phyloP scores from a whole-genome alignment of 2,113 vertebrate genomes.

The Clupea harengus region DNA sequence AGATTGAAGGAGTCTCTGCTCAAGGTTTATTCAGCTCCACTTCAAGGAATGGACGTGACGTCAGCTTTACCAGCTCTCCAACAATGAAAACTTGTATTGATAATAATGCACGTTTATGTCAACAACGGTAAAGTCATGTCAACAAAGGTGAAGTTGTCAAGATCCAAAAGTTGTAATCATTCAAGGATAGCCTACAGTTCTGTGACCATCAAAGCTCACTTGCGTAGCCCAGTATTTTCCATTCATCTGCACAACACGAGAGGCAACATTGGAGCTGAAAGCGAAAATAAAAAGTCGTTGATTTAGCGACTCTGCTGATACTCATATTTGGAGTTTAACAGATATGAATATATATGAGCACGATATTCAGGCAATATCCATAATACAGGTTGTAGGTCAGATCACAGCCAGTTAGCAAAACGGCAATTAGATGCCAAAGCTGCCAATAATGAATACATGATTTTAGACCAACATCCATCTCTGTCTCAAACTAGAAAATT shows the following conservation, averaged over 20 bases:
- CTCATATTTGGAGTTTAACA: too few relatives aligned
- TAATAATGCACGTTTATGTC: background rate
- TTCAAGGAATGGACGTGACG: constrained; percentile 80
- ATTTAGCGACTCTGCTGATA: too few relatives aligned
- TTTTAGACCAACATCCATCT: background rate
- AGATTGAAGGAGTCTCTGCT: constrained; percentile 72
- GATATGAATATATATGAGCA: background rate
- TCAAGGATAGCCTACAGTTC: background rate
- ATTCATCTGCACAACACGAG: background rate
- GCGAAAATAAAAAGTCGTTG: background rate
- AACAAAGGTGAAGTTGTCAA: background rate
- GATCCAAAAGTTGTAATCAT: background rate
- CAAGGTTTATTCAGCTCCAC: constrained; percentile 73
- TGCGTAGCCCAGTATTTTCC: background rate
- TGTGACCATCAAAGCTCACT: background rate
- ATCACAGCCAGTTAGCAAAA: background rate
- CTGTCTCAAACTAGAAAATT: background rate
- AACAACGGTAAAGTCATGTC: background rate
- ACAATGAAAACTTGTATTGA: constrained; percentile 69
- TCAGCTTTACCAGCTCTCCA: constrained; percentile 70
- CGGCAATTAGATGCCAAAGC: too few relatives aligned
- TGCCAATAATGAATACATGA: too few relatives aligned
- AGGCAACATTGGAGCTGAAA: background rate
- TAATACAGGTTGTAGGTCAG: background rate
- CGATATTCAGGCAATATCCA: background rate